A percentile compares a stretch with the other conserved stretches of the same genome.
phyloP scores from a whole-genome alignment of 2,888 invertebrate species.

The Piscicola geometra region DNA sequence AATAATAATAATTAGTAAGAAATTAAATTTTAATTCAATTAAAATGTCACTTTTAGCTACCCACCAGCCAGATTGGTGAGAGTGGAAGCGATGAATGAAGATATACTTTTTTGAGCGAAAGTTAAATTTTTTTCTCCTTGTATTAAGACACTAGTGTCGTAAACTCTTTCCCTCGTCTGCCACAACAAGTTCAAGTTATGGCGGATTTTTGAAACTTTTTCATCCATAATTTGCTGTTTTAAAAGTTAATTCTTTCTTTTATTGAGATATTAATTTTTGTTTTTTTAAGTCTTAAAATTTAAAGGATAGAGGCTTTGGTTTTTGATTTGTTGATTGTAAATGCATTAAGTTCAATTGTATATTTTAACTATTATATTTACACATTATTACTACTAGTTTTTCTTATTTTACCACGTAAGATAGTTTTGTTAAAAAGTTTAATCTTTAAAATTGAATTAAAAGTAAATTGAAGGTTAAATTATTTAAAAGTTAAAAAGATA shows the following conservation, averaged over 20 bases:
- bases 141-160: neutral
- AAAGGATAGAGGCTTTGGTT: neutral
- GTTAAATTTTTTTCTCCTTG: constrained; percentile 15
- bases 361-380: no score
- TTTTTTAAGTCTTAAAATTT: neutral
- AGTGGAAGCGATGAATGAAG: constrained; percentile 22
- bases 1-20: constrained; percentile 7
- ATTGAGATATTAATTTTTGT: neutral
- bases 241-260: constrained; percentile 7
- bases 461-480: no score
- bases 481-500: no score
- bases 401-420: no score
- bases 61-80: constrained; percentile 24
- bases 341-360: no score
- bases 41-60: neutral
- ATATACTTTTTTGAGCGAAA: constrained; percentile 13
- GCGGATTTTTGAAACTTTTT: neutral
- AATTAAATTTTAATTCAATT: constrained; percentile 10
- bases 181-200: neutral
- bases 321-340: no score
- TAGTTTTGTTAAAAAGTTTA: no score
- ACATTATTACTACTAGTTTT: no score
- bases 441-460: no score
- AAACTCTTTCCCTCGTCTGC: neutral
- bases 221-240: neutral